These are phyloP conservation scores for Nautilus pompilius DNA, from an alignment of 1,140 invertebrate species.

Conservation along the genomic window DNA sequence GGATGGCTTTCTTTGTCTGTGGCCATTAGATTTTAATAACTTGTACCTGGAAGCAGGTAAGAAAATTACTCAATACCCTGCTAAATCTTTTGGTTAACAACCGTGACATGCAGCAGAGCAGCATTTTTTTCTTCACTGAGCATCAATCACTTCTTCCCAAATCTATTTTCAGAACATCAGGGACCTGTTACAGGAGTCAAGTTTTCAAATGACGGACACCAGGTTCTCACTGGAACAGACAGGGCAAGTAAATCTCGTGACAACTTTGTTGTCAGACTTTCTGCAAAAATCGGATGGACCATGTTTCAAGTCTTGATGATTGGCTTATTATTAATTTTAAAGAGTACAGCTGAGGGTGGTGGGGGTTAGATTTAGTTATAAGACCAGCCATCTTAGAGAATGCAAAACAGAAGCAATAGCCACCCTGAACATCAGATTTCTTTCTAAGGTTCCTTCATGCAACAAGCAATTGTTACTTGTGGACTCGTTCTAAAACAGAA, in stretches of 20 bases:
- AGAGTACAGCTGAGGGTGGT: too few relatives aligned
- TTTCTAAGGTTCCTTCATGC: too few relatives aligned
- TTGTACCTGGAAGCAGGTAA: constrained; percentile 54
- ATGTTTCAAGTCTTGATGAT: too few relatives aligned
- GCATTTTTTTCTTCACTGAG: background rate
- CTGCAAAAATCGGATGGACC: too few relatives aligned
- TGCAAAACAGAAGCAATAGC: too few relatives aligned
- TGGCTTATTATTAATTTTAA: too few relatives aligned
- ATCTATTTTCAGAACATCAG: constrained; percentile 43
- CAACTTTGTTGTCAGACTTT: too few relatives aligned
- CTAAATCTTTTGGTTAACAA: background rate
- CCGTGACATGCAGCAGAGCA: background rate
- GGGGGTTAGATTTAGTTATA: too few relatives aligned
- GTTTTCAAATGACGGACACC: constrained; percentile 46
- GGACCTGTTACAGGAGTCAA: constrained; percentile 49
- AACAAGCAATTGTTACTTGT: too few relatives aligned
- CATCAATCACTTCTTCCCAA: background rate
- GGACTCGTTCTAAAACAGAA: too few relatives aligned
- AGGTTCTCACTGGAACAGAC: constrained; percentile 49
- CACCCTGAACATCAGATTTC: too few relatives aligned
- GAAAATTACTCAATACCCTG: background rate
- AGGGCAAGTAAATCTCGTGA: constrained; percentile 32
- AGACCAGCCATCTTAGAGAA: too few relatives aligned
- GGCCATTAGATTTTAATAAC: constrained; percentile 54
- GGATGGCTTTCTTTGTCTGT: constrained; percentile 53